Base-by-base conservation (phyloP, 2,888 invertebrate genomes). In the Sisyra terminalis region DNA sequence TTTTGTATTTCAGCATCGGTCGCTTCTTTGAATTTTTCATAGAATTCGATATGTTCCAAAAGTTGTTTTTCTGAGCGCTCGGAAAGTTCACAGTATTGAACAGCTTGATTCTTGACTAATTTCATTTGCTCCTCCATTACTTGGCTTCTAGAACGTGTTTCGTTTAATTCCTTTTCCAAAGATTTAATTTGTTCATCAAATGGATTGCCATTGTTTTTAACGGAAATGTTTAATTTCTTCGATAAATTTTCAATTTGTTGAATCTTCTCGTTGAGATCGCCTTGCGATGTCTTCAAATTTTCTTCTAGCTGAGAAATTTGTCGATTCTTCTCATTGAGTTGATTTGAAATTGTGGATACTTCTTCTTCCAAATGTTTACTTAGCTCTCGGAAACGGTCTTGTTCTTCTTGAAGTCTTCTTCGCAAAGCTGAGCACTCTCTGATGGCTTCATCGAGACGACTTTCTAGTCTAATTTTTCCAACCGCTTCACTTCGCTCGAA, bases 401-500 rank as follows among this genome's bases (percentile, higher is more conserved):
- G 85, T 60, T 87, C 85, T 57, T 87, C 86, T 57, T 85, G 81
- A 42, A 86, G 67, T 48, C 85, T 70, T 48, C 84, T 70, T 46
- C 87, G 69, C 48, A 87, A 67, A 3, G 85, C 84, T 13, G 79
- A 71, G 55, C 84, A 78, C 59, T 87, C 87, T 35, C 84, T 69
- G 9, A 74, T 75, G 0, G 82, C 75, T 56, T 87, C 84, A 52
- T 85, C 83, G 11, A 86, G 56, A 47, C 82, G 73, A 32, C 79
- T 72, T 55, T 87, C 85, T 42, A 87, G 59, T 47, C 81, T 73
- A 14, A 78, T 65, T 45, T 78, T 77, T 47, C 78, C 76, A 59
- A 90, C 90, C 18, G 76, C 78, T 58, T 90, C 88, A 9, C 79
- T 78, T 29, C 88, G 71, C 56, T 93, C 89, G 49, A 93, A 64